These are phyloP conservation scores for Eledona agricola DNA, from an alignment of 2,888 invertebrate genomes.

Conservation along the genomic window DNA sequence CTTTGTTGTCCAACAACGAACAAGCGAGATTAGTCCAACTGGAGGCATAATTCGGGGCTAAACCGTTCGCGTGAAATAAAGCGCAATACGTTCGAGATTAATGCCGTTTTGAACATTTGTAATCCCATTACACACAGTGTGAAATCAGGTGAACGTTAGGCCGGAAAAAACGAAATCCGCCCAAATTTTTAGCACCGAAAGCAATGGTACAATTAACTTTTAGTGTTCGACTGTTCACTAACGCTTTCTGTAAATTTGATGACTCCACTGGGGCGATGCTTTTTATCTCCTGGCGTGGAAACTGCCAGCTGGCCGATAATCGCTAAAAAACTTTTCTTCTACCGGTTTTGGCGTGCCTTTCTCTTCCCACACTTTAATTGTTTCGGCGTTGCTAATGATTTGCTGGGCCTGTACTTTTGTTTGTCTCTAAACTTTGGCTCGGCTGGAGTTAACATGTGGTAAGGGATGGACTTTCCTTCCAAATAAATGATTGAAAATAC, in stretches of 20 bases:
- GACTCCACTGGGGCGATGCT: slow-evolving; percentile 44
- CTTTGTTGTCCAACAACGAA: slow-evolving; percentile 24
- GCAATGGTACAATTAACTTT: slow-evolving; percentile 49
- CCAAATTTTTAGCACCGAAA: slow-evolving; percentile 39
- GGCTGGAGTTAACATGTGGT: slow-evolving; percentile 32
- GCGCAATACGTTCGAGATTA: slow-evolving; percentile 26
- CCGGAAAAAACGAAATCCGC: slow-evolving; percentile 36
- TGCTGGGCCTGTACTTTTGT: slow-evolving; percentile 44
- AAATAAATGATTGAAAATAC: slow-evolving; percentile 28
- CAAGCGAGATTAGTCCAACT: not conserved
- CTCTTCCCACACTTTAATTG: slow-evolving; percentile 50
- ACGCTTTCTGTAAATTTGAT: slow-evolving; percentile 42
- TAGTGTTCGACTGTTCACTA: slow-evolving; percentile 38
- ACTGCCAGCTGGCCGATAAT: slow-evolving; percentile 51
- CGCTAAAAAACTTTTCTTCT: slow-evolving; percentile 47
- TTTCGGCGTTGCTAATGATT: slow-evolving; percentile 52
- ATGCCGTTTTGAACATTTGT: slow-evolving; percentile 31
- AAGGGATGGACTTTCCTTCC: slow-evolving; percentile 30
- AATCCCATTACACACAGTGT: slow-evolving; percentile 24
- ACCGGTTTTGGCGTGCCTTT: slow-evolving; percentile 39
- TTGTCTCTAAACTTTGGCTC: slow-evolving; percentile 42
- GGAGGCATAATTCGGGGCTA: slow-evolving; percentile 25
- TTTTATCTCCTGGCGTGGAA: slow-evolving; percentile 49
- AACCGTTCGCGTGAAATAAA: slow-evolving; percentile 19
- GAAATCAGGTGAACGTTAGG: slow-evolving; percentile 42